A percentile compares a stretch with the other conserved stretches of the same genome.
phyloP scores from a whole-genome alignment of 2,888 invertebrate genomes.

The Drosophila flavopinicola region DNA sequence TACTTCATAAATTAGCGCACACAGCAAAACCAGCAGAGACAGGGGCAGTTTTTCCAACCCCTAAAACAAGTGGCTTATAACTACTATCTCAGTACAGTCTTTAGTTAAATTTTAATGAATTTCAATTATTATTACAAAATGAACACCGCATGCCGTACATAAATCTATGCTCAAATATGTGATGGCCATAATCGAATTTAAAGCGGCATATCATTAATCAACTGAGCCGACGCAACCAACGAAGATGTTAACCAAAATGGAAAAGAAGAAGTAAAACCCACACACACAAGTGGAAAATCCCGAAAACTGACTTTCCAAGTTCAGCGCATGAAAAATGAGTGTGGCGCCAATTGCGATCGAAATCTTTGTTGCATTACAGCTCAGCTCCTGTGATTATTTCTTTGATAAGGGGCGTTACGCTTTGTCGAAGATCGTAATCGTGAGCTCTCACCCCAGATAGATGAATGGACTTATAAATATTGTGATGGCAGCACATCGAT shows the following conservation, averaged over 20 bases:
- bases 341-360: conserved; percentile 74
- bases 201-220: conserved; percentile 67
- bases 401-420: conserved; percentile 48
- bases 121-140: conserved; percentile 18
- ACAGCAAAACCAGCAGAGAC: conserved; percentile 17
- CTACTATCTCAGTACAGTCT: too few relatives aligned
- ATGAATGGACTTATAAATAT: conserved; percentile 82
- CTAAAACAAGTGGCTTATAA: neutral
- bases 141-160: conserved; percentile 7
- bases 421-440: conserved; percentile 34
- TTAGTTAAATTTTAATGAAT: neutral
- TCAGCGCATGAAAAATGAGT: conserved; percentile 63
- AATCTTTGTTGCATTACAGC: conserved; percentile 42
- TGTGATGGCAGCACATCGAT: conserved; percentile 72
- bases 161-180: conserved; percentile 20
- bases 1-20: conserved; percentile 78
- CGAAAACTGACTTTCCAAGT: conserved; percentile 16
- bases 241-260: conserved; percentile 50
- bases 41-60: neutral
- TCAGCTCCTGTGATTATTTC: conserved; percentile 55
- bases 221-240: conserved; percentile 29
- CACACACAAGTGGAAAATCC: conserved; percentile 3
- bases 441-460: conserved; percentile 37
- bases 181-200: conserved; percentile 71
- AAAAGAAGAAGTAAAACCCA: conserved; percentile 10